These are phyloP conservation scores for Drosophila erecta DNA, from an alignment of 1,140 invertebrate species.

Conservation along the genomic window DNA sequence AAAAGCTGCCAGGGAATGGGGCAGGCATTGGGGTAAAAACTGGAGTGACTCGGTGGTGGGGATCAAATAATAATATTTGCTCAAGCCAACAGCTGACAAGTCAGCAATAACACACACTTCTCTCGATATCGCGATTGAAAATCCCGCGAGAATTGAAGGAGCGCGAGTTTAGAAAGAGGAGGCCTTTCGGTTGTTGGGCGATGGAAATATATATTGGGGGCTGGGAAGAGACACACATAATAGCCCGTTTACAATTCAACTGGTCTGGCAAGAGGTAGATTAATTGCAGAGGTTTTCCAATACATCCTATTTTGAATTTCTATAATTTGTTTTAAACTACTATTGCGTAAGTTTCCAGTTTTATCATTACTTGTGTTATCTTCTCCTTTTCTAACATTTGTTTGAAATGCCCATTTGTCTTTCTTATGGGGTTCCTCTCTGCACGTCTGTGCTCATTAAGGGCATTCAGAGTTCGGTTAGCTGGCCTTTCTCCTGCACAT, in stretches of 20 bases:
- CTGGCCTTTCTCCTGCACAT: constrained; percentile 45
- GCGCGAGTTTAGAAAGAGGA: background rate
- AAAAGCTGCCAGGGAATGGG: constrained; percentile 43
- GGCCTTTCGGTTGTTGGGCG: background rate
- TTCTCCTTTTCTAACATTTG: background rate
- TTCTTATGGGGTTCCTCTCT: background rate
- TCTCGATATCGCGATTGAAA: constrained; percentile 38
- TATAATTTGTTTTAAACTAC: background rate
- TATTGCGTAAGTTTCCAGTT: background rate
- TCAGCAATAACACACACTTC: constrained; percentile 41
- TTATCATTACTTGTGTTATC: background rate
- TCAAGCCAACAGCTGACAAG: constrained; percentile 76
- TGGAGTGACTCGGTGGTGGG: constrained; percentile 22
- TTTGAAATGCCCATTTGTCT: background rate
- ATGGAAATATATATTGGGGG: constrained; percentile 3
- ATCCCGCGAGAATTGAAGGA: constrained; percentile 32
- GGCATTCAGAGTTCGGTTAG: constrained; percentile 35
- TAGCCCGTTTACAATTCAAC: constrained; percentile 7
- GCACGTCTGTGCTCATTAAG: constrained; percentile 20
- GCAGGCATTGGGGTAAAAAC: constrained; percentile 5
- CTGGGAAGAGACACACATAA: background rate
- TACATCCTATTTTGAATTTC: background rate
- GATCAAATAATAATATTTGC: constrained; percentile 81
- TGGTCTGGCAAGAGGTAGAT: background rate
- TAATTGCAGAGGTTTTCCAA: constrained; percentile 8